Base-by-base conservation (phyloP, 1,140 invertebrate species). In the Neodiprion virginianus region DNA sequence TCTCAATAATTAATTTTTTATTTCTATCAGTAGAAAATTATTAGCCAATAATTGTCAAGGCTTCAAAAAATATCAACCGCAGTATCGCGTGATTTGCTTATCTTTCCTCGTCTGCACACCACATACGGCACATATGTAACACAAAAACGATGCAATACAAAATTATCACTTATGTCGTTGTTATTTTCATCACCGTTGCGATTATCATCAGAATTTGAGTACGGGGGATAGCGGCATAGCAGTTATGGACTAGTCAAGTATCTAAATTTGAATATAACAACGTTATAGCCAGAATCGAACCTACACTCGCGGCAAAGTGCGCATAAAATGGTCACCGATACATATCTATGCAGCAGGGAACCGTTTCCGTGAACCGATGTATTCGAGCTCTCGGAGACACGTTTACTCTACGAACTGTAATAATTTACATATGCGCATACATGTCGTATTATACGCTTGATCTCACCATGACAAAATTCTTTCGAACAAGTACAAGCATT, bases 261-360 rank as follows among this genome's bases (percentile, higher is more conserved):
- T 84, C 80, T 79, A 79, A 83, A 87, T 87, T 87, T 87, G 83
- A 88, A 88, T 86, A 87, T 85, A 86, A 88, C 85, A 86, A 84
- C 79, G 77, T 74, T 75, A 74, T 69, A 23, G 23, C 28, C 67
- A 8, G 11, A 61, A 61, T 47, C 23, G 79, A 76, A 83, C 80
- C 83, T 79, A 82, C 82, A 82, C 75, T 80, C 79, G 79, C 77
- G 78, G 77, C 69, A 74, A 75, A 71, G 72, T 73, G 76, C 68
- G 74, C 80, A 84, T 86, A 85, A 85, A 84, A 67, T 79, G 80
- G 4, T 73, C 49, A 48, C 70, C 79, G 84, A 87, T 87, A 85
- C 85, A 85, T 87, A 87, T 86, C 85, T 85, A 79, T 72, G 47
- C 21, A 11, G 68, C 11, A 7, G 68, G 11, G 3, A 69, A 14